Evolutionary conservation across 2,888 invertebrate species (phyloP), one percentile per base, ranked within the genome.

Genomic region (Theretra japonica): DNA sequence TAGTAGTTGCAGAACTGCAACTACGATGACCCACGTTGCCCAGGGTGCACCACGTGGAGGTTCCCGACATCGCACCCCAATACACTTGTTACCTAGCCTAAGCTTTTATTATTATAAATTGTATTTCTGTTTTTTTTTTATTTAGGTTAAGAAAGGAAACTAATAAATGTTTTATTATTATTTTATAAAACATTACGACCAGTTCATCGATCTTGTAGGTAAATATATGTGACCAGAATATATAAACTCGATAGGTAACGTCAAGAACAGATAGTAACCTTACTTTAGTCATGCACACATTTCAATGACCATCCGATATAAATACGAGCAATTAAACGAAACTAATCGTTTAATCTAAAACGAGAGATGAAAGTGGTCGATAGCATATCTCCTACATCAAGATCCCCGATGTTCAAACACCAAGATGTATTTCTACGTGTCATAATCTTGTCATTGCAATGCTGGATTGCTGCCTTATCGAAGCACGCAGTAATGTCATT

Each of bases 351-450:
- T 89, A 90, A 94, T 93, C 92, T 89, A 85, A 86, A 86, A 82
- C 85, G 82, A 86, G 80, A 93, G 94, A 94, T 94, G 94, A 94
- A 94, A 94, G 94, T 92, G 80, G 77, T 79, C 83, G 94, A 94
- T 94, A 93, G 82, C 80, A 79, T 86, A 84, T 85, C 83, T 77
- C 68, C 75, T 74, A 77, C 77, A 85, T 86, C 84, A 78, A 77
- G 79, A 80, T 75, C 79, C 77, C 50, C 80, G 77, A 80, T 79
- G 80, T 82, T 79, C 82, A 80, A 72, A 81, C 79, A 65, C 76
- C 78, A 79, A 80, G 82, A 84, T 82, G 82, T 79, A 80, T 84
- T 84, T 83, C 86, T 83, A 80, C 83, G 84, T 86, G 88, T 89
- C 89, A 88, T 84, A 88, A 78, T 84, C 83, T 86, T 88, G 89